These are phyloP conservation scores for Corythaeola cristata DNA, from an alignment of 2,113 vertebrate genomes.

Conservation along the genomic window DNA sequence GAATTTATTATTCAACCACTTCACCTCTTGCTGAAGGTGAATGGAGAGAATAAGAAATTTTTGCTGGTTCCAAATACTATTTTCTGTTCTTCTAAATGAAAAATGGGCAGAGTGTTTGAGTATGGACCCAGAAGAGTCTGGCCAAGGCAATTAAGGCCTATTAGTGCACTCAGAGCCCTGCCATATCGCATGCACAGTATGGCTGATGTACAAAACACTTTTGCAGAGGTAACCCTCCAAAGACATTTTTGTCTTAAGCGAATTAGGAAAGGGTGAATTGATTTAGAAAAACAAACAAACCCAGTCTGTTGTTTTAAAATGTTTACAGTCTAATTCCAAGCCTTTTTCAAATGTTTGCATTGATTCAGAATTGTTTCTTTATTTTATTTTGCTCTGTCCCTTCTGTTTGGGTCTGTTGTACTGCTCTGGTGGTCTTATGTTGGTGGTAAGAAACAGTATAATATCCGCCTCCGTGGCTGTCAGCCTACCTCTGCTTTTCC, in stretches of 20 bases:
- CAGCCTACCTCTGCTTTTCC: not conserved
- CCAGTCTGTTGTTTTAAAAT: conserved; percentile 25
- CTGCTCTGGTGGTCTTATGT: conserved; percentile 47
- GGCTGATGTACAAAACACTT: not conserved
- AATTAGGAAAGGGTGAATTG: conserved; percentile 46
- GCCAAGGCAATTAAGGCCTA: not conserved
- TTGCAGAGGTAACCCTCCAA: conserved; percentile 1
- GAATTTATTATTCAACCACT: not conserved
- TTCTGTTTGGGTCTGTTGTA: conserved; percentile 40
- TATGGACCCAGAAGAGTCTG: not conserved
- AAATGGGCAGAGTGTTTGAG: not conserved
- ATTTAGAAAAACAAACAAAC: conserved; percentile 64
- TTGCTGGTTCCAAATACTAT: not conserved
- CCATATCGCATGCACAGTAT: not conserved
- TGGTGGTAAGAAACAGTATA: conserved; percentile 7
- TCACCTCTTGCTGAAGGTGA: not conserved
- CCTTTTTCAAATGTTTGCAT: conserved; percentile 30
- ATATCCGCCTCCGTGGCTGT: not conserved
- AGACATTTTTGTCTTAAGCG: conserved; percentile 40
- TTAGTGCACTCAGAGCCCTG: not conserved
- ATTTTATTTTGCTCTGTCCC: conserved; percentile 19
- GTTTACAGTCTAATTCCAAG: conserved; percentile 40
- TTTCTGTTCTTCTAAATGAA: not conserved
- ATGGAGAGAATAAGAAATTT: not conserved
- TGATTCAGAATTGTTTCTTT: not conserved